phyloP scores from a whole-genome alignment of 2,113 vertebrate species.

The Hucho hucho region DNA sequence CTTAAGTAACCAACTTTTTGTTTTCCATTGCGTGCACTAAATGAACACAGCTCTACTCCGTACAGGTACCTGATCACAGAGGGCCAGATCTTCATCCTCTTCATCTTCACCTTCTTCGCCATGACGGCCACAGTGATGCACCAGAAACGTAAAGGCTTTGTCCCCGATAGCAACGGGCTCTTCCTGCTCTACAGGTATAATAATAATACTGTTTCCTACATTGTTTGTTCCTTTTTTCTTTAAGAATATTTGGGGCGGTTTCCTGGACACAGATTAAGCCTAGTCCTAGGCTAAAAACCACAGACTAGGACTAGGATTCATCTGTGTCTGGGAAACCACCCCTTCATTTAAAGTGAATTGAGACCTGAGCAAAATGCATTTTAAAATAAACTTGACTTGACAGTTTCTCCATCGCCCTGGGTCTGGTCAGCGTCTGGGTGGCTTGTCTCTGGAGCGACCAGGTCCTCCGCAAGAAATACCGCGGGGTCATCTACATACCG shows the following conservation, averaged over 20 bases:
- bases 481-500: slow-evolving; percentile 88
- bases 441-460: slow-evolving; percentile 89
- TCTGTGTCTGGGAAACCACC: too few species aligned
- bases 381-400: too few species aligned
- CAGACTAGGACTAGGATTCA: too few species aligned
- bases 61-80: slow-evolving; percentile 94
- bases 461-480: slow-evolving; percentile 87
- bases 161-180: slow-evolving; percentile 87
- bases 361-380: too few species aligned
- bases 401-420: slow-evolving; percentile 80
- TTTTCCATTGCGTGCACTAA: too few species aligned
- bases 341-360: too few species aligned
- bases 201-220: too few species aligned
- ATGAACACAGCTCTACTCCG: neutral
- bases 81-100: slow-evolving; percentile 94
- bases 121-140: slow-evolving; percentile 84
- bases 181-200: slow-evolving; percentile 77
- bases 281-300: too few species aligned
- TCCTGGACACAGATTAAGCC: too few species aligned
- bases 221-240: too few species aligned
- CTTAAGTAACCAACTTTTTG: neutral
- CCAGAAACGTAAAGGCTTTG: slow-evolving; percentile 77
- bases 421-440: slow-evolving; percentile 85
- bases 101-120: slow-evolving; percentile 87
- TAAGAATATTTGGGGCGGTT: too few species aligned